Conservation (phyloP, 2,888 invertebrate species). For the Oxystoma pomonae region DNA sequence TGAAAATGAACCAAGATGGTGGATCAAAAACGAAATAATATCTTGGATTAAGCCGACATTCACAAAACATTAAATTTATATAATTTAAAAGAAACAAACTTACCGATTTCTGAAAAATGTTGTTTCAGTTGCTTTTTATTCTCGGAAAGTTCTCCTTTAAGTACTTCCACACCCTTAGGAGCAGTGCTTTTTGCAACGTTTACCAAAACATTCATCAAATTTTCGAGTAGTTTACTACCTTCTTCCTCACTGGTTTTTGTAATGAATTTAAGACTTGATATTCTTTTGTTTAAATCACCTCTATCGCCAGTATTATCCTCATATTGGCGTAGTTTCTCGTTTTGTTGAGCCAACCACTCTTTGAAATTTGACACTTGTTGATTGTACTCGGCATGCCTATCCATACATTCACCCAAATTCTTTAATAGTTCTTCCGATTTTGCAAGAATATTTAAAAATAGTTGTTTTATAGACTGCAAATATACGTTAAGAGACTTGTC, state of each 20-base stretch:
- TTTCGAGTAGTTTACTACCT: constrained; percentile 62
- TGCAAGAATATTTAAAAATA: constrained; percentile 82
- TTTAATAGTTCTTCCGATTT: constrained; percentile 83
- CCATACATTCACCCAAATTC: constrained; percentile 81
- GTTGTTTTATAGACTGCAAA: constrained; percentile 80
- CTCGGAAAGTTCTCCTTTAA: constrained; percentile 69
- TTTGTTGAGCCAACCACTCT: constrained; percentile 78
- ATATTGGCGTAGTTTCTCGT: constrained; percentile 74
- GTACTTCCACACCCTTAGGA: constrained; percentile 67
- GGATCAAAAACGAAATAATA: too few species aligned
- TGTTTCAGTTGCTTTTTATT: constrained; percentile 64
- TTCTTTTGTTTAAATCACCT: constrained; percentile 69
- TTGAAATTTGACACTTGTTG: constrained; percentile 70
- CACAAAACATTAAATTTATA: too few species aligned
- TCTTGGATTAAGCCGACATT: too few species aligned
- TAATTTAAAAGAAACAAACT: constrained; percentile 2
- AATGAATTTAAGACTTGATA: constrained; percentile 61
- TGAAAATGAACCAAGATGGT: not conserved
- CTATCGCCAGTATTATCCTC: constrained; percentile 84
- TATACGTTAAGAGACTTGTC: constrained; percentile 84
- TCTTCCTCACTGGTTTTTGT: constrained; percentile 60
- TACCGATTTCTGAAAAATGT: constrained; percentile 61
- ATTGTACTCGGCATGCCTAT: constrained; percentile 78
- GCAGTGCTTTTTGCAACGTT: constrained; percentile 75
- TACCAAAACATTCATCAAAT: constrained; percentile 63